These are phyloP conservation scores for Patella caerulea DNA, from an alignment of 2,888 invertebrate genomes.

Conservation along the genomic window DNA sequence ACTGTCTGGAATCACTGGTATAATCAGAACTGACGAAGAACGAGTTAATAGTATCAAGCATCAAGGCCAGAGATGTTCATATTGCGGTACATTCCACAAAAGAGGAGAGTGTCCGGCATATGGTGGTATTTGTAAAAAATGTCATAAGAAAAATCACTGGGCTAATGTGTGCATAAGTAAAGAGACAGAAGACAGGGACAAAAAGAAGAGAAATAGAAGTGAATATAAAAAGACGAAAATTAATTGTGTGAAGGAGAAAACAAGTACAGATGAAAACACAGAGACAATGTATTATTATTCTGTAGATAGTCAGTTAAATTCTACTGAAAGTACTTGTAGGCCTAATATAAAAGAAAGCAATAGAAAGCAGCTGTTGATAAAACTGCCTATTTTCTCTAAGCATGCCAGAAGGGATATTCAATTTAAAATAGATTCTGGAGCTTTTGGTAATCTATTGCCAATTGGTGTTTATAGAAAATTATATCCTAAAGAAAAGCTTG, in stretches of 20 bases:
- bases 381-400: not conserved
- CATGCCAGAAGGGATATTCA: not conserved
- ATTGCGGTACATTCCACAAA: constrained; percentile 8
- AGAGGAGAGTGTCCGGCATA: not conserved
- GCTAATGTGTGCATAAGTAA: too few relatives aligned
- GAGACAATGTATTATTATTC: not conserved
- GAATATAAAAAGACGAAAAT: too few relatives aligned
- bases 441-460: not conserved
- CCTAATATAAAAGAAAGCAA: not conserved
- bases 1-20: not conserved
- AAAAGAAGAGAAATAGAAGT: too few relatives aligned
- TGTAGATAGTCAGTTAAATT: not conserved
- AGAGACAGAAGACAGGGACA: too few relatives aligned
- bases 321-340: not conserved
- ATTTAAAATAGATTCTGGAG: constrained; percentile 6
- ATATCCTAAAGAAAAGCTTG: not conserved
- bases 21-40: not conserved
- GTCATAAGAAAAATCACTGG: constrained; percentile 1
- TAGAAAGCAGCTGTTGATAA: not conserved
- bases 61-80: not conserved
- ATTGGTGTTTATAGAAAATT: not conserved
- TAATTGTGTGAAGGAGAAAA: too few relatives aligned
- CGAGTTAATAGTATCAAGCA: not conserved
- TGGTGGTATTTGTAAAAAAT: not conserved
- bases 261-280: not conserved